These are phyloP conservation scores for Phylloscopus collybita DNA, from an alignment of 2,797 vertebrate genomes.

Conservation along the genomic window DNA sequence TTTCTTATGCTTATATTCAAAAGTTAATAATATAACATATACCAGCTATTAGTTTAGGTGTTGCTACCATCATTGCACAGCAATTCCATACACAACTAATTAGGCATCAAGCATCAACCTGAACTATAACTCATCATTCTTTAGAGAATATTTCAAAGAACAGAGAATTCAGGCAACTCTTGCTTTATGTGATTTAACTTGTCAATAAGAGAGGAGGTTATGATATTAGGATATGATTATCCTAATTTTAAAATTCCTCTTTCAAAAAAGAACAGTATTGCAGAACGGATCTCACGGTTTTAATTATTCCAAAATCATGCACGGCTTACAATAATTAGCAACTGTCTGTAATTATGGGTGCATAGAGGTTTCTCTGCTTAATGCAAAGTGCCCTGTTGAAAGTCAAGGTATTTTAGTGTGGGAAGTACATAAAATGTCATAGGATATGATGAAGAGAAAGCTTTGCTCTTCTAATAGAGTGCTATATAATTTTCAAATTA, in stretches of 20 bases:
- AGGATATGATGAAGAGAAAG: background rate
- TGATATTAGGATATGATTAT: background rate
- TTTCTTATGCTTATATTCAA: background rate
- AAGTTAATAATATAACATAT: background rate
- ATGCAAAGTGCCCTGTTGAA: conserved; percentile 34
- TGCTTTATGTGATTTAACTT: background rate
- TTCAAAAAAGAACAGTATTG: background rate
- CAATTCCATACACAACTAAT: background rate
- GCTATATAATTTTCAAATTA: background rate
- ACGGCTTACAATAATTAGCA: conserved; percentile 47
- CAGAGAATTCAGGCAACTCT: background rate
- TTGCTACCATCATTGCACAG: background rate
- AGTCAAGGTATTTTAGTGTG: conserved; percentile 33
- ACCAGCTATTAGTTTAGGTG: background rate
- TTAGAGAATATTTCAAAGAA: background rate
- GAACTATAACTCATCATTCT: background rate
- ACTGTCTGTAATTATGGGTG: conserved; percentile 26
- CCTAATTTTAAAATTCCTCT: conserved; percentile 23
- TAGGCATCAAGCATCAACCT: background rate
- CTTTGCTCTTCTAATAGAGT: background rate
- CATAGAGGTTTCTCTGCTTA: conserved; percentile 36
- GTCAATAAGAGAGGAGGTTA: background rate
- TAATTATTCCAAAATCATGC: conserved; percentile 46
- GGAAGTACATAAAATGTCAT: conserved; percentile 38
- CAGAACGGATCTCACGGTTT: background rate